These are phyloP conservation scores for Pilophorus perplexus DNA, from an alignment of 2,888 invertebrate genomes.

Conservation along the genomic window DNA sequence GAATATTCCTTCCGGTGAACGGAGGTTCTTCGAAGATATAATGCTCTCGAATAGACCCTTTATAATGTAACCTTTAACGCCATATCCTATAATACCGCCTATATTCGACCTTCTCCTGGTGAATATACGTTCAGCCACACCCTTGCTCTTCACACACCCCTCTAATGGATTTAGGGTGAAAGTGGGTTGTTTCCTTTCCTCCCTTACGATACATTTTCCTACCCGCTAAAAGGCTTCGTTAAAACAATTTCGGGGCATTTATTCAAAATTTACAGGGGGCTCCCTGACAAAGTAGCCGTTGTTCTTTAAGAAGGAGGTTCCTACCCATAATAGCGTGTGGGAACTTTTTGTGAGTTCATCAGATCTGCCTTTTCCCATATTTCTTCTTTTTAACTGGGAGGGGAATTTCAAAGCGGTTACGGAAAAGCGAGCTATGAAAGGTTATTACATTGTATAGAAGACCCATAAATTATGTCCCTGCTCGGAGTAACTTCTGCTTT, in stretches of 20 bases:
- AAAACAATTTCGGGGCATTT: slow-evolving; percentile 4
- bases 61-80: slow-evolving; percentile 19
- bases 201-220: background rate
- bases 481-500: too few species aligned
- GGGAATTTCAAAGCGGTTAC: too few species aligned
- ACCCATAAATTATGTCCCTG: too few species aligned
- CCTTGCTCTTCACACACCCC: slow-evolving; percentile 5
- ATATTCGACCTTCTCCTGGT: slow-evolving; percentile 1
- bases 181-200: background rate
- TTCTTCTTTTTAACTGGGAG: too few species aligned
- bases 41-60: slow-evolving; percentile 8
- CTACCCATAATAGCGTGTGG: too few species aligned
- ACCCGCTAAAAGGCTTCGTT: slow-evolving; percentile 1
- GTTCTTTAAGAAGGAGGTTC: too few species aligned
- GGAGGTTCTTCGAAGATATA: slow-evolving; percentile 5
- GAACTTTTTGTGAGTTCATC: too few species aligned
- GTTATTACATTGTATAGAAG: too few species aligned
- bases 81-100: slow-evolving; percentile 3
- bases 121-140: background rate
- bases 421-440: too few species aligned
- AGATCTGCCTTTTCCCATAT: too few species aligned
- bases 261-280: background rate
- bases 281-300: background rate
- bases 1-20: background rate
- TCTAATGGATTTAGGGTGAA: slow-evolving; percentile 4